Base-by-base conservation (phyloP, 2,797 vertebrate genomes). In the Acanthiza pusilla region DNA sequence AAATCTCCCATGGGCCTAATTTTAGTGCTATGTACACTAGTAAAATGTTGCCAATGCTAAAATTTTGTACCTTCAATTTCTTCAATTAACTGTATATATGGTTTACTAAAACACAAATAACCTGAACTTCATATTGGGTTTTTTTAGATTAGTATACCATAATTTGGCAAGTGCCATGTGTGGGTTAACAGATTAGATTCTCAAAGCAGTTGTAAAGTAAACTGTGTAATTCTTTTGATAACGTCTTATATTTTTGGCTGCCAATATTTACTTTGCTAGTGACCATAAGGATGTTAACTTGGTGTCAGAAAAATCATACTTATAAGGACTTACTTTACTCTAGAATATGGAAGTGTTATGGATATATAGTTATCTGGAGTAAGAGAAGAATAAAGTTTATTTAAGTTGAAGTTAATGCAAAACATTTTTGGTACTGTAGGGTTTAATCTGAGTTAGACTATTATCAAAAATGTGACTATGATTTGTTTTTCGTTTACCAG, bases 401-500 rank as follows among this genome's bases (percentile, higher is more conserved):
- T 68, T 67, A 80, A 96, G 22, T 25, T 82, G 53, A 85, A 88
- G 23, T 22, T 61, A 70, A 29, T 60, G 29, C 50, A 63, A 70
- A 86, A 26, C 10, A 27, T 85, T 87, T 75, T 65, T 48, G 61
- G 10, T 47, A 47, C 30, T 19, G 15, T 66, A 48, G 8, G 22
- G 9, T 89, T 95, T 91, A 78, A 66, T 61, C 60, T 54, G 32
- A 85, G 23, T 70, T 70, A 53, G 27, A 30, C 36, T 92, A 4
- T 89, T 95, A 53, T 23, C 36, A 32, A 85, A 75, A 92, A 27
- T 54, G n/a, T 82, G 71, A 96, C 65, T 61, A 23, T 58, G 32
- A 91, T 82, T 96, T 93, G 54, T 13, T 94, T 96, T 97, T 84
- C 12, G 8, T 97, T 97, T 94, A 23, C 55, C 93, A 99, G 99